These are phyloP conservation scores for Papilio polytes DNA, from an alignment of 1,140 invertebrate genomes.

Conservation along the genomic window DNA sequence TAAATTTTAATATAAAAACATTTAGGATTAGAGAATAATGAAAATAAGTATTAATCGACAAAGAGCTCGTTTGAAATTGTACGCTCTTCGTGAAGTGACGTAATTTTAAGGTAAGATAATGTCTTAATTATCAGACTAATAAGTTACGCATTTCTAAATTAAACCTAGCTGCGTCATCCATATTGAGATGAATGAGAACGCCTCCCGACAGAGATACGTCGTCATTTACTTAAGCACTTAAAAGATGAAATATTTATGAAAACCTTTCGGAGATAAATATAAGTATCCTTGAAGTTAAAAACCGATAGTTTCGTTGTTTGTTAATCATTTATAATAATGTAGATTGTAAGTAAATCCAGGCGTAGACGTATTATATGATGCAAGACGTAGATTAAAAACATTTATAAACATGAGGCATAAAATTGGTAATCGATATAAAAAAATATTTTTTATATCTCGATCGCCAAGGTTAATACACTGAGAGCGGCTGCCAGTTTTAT, in stretches of 20 bases:
- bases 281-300: background rate
- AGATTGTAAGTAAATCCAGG: background rate
- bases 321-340: background rate
- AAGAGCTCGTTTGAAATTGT: too few relatives aligned
- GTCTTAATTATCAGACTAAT: conserved; percentile 6
- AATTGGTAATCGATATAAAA: background rate
- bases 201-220: conserved; percentile 2
- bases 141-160: conserved; percentile 8
- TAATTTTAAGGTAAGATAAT: background rate
- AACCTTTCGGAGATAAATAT: background rate
- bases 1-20: too few relatives aligned
- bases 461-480: background rate
- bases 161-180: conserved; percentile 26
- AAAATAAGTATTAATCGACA: too few relatives aligned
- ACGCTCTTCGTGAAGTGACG: background rate
- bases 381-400: background rate
- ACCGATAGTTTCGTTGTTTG: background rate
- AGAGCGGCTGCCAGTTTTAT: background rate
- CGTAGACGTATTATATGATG: background rate
- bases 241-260: conserved; percentile 4
- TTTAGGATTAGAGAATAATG: background rate
- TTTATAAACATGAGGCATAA: background rate
- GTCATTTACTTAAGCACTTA: conserved; percentile 9
- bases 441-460: background rate
- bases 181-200: conserved; percentile 15